These are phyloP conservation scores for Heliconius congener DNA, from an alignment of 1,140 invertebrate species.

Conservation along the genomic window DNA sequence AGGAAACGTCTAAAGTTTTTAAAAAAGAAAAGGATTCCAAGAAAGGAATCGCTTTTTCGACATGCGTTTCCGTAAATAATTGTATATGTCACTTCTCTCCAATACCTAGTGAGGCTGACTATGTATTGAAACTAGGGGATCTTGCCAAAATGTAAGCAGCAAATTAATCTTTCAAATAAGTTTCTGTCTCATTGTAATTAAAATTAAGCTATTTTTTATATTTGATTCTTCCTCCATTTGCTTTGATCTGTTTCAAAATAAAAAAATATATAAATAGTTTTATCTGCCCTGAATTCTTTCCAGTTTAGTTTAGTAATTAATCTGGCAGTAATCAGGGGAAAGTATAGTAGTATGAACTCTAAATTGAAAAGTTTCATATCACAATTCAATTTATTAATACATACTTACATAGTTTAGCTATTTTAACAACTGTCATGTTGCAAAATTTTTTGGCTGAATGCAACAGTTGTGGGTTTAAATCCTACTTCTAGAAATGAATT, in stretches of 20 bases:
- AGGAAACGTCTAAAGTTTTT: slow-evolving; percentile 98
- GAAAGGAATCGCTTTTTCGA: slow-evolving; percentile 99
- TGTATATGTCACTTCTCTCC: slow-evolving; percentile 99
- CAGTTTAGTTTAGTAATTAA: slow-evolving; percentile 10
- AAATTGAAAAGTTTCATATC: background rate
- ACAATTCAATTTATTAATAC: slow-evolving; percentile 8
- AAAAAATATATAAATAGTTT: background rate
- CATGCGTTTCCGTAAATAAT: slow-evolving; percentile 99
- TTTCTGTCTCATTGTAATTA: background rate
- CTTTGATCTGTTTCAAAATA: background rate
- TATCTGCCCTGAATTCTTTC: slow-evolving; percentile 5
- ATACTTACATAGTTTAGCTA: background rate
- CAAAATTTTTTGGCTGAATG: too few species aligned
- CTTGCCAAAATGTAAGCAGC: slow-evolving; percentile 96
- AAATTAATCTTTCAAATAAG: background rate
- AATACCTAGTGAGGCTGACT: slow-evolving; percentile 94
- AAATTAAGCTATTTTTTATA: background rate
- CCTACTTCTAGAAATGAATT: too few species aligned
- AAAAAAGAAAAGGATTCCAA: slow-evolving; percentile 99
- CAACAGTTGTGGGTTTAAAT: too few species aligned
- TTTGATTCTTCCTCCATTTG: background rate
- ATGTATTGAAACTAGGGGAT: slow-evolving; percentile 94
- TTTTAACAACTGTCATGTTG: too few species aligned
- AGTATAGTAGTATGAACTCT: background rate
- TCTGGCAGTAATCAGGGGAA: slow-evolving; percentile 10